Evolutionary conservation across 2,113 vertebrate genomes (phyloP), one percentile per base, ranked within the genome.

Genomic region (Fregata magnificens): DNA sequence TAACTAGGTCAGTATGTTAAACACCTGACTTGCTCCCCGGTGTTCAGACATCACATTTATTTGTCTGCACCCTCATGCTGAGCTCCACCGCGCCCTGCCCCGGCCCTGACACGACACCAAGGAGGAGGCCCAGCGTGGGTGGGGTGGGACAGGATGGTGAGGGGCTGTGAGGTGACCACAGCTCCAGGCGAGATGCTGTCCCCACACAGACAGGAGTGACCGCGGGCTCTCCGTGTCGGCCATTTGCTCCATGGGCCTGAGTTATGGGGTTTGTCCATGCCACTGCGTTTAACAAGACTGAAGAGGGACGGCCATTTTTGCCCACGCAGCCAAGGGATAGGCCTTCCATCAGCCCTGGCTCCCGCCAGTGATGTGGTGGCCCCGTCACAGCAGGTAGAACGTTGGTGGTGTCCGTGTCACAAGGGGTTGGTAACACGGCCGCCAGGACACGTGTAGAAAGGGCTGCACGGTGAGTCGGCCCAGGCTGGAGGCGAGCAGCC

Each of bases 381-480:
- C 5, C 3, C 40, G 44, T 21, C 38, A n/a, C 31, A 71, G 29
- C 0, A 3, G n/a, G 18, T 4, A 36, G 31, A 83, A 62, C 1
- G 25, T 5, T 52, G 81, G 38, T 16, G 16, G 13, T 14, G 34
- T 20, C 42, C 42, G 42, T 44, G 42, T 44, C 42, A 44, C 42
- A 25, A 13, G 13, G 16, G 10, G 17, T 5, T 19, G n/a, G 42
- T 40, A 42, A 28, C 26, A 56, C 9, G 7, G 61, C 6, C 1
- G 0, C 70, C n/a, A 49, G 18, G 7, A 66, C 3, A 3, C 28
- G 11, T 45, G 13, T 4, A 45, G 7, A 21, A 29, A 21, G 7
- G 34, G 50, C 26, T 34, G 40, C 1, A 4, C 1, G 2, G 7
- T 76, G 34, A 82, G 40, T 7, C 5, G 0, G 42, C 4, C 28